Evolutionary conservation across 1,140 invertebrate species (phyloP).

Genomic region (Calephelis nemesis): DNA sequence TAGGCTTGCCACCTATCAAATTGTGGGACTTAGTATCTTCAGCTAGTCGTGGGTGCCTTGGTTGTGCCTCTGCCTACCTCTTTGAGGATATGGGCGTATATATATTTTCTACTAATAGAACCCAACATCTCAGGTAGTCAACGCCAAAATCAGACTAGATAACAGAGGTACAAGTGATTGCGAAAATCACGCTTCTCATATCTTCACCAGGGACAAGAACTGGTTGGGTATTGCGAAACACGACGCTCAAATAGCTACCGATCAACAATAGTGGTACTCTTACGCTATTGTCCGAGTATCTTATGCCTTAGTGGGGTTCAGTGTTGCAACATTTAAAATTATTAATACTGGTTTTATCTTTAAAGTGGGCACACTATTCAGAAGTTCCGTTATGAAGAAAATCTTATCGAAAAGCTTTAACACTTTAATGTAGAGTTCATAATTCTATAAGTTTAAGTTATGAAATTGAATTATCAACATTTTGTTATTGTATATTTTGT

Average conservation of each 20-base stretch:
- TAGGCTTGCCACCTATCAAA: no score
- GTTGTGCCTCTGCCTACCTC: no score
- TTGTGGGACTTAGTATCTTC: no score
- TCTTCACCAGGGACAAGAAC: constrained; percentile 64
- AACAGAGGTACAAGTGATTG: constrained; percentile 31
- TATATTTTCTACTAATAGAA: no score
- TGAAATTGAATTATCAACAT: background rate
- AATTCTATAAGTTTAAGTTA: background rate
- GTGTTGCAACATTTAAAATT: constrained; percentile 15
- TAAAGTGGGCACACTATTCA: constrained; percentile 11
- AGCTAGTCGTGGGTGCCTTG: no score
- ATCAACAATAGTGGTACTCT: constrained; percentile 46
- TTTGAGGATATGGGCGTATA: no score
- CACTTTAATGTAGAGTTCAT: background rate
- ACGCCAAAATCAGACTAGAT: no score
- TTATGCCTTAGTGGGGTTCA: constrained; percentile 37
- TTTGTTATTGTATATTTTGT: background rate
- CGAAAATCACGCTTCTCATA: constrained; percentile 58
- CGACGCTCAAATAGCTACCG: constrained; percentile 54
- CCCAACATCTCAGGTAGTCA: no score
- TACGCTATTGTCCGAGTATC: constrained; percentile 49
- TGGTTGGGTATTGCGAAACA: constrained; percentile 56
- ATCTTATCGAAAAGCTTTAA: constrained; percentile 4
- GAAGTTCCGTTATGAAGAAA: constrained; percentile 4
- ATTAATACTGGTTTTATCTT: constrained; percentile 18